Base-by-base conservation (phyloP, 1,140 invertebrate species). In the Heliconius eleuchia region DNA sequence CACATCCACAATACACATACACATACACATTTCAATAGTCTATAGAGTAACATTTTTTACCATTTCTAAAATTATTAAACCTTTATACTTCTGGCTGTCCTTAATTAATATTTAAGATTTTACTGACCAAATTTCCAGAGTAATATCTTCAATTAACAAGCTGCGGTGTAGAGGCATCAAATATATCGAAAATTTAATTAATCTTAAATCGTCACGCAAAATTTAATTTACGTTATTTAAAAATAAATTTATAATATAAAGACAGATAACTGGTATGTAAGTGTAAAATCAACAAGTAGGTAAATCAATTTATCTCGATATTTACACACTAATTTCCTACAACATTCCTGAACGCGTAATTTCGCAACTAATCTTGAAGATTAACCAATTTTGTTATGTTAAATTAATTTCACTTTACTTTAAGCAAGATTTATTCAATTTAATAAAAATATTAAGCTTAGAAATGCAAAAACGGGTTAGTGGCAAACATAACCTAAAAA, bases 381-480 rank as follows among this genome's bases (percentile, higher is more conserved):
- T 77, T 55, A 74, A 73, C 55, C 77, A 74, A 78, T 66, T 66
- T 78, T 73, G 52, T 57, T 71, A 71, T 55, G 74, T 75, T 74
- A 71, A 79, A 74, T 79, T 79, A 79, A 79, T 71, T 79, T 79
- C n/a, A 57, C 34, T 34, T 79, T 75, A 57, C 27, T 30, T 27
- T 66, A 13, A 66, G 60, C 3, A 30, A 66, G 8, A 30, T 23
- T 66, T 66, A 16, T 30, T 27, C 23, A 66, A 30, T 9, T 30
- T 66, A 23, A 27, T 66, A 66, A 52, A 19, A 52, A 52, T 18
- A 52, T 18, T 52, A 52, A 18, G 16, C 1, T 52, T 19, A 52
- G 5, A 16, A 52, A 52, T 52, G 16, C 13, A 52, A 52, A 52
- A 2, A 52, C 16, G 18, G 42, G 11, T 2, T 16, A 52, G 16